phyloP scores from a whole-genome alignment of 2,888 invertebrate species.

The Junonia oenone region DNA sequence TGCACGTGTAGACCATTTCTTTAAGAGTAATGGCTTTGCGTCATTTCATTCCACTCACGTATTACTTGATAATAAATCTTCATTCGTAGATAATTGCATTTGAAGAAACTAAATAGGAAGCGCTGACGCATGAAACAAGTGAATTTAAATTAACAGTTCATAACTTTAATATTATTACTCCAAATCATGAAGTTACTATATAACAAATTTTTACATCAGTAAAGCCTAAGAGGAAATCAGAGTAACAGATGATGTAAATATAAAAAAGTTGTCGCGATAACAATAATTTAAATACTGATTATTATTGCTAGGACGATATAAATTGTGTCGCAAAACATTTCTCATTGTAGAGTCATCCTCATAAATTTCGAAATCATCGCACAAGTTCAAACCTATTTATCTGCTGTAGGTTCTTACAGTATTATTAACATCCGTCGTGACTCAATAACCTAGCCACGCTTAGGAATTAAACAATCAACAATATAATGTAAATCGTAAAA shows the following conservation, averaged over 20 bases:
- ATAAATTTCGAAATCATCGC: neutral
- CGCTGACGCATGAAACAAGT: neutral
- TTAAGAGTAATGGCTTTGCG: constrained; percentile 3
- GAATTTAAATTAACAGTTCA: neutral
- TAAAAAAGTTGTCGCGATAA: neutral
- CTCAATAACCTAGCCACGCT: neutral
- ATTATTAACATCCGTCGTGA: neutral
- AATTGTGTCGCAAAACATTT: too few species aligned
- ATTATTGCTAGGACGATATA: too few species aligned
- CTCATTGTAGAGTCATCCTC: neutral
- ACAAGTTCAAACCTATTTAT: neutral
- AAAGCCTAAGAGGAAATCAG: too few species aligned
- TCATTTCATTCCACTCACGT: constrained; percentile 3
- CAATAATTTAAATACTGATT: too few species aligned
- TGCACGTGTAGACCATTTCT: constrained; percentile 19
- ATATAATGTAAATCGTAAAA: neutral
- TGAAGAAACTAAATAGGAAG: constrained; percentile 1
- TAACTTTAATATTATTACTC: neutral
- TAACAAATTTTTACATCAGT: too few species aligned
- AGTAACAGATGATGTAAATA: neutral
- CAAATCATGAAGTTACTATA: too few species aligned
- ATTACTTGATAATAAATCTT: constrained; percentile 4
- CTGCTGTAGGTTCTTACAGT: neutral
- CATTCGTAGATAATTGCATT: constrained; percentile 3
- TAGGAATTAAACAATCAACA: neutral